Base-by-base conservation (phyloP, 2,888 invertebrate species). In the Eledone cirrhosa region DNA sequence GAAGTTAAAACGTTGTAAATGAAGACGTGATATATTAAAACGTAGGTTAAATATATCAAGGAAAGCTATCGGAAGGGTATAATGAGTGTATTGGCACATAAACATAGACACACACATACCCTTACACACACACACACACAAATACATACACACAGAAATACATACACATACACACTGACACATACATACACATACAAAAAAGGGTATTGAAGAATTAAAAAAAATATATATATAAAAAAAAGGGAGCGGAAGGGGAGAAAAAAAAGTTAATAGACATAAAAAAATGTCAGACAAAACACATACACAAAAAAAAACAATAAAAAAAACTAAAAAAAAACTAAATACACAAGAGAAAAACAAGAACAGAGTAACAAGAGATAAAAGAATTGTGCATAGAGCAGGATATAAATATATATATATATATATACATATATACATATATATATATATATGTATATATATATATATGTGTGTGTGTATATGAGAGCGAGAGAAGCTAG, bases 361-460 rank as follows among this genome's bases (percentile, higher is more conserved):
- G n/a, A 7, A 2, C 7, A n/a, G n/a, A 63, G 63, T 22, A 22
- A 22, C 8, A 27, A 27, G 2, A 27, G 22, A 72, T 72, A 4
- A 7, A 41, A 72, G 72, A 29, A 67, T 5, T 13, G 41, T 72
- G 41, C 31, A n/a, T 11, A 72, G 22, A 72, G n/a, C n/a, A 27
- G 41, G 31, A 31, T 7, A 31, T n/a, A 69, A 31, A 67, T 7
- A 29, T 2, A 67, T 22, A 67, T 19, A 16, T 2, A 29, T 19
- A 19, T 53, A 14, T 1, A 63, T 63, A 63, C 24, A 63, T 63
- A 63, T 63, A 63, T 63, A 63, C 24, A 63, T 63, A 63, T 63
- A 63, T 63, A 63, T 63, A 63, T 63, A 63, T 63, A 63, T 63
- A 63, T 63, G 24, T 63, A 63, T 63, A 63, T 63, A 63, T 63